These are phyloP conservation scores for Scaptomyza graminum DNA, from an alignment of 1,140 invertebrate species.

Conservation along the genomic window DNA sequence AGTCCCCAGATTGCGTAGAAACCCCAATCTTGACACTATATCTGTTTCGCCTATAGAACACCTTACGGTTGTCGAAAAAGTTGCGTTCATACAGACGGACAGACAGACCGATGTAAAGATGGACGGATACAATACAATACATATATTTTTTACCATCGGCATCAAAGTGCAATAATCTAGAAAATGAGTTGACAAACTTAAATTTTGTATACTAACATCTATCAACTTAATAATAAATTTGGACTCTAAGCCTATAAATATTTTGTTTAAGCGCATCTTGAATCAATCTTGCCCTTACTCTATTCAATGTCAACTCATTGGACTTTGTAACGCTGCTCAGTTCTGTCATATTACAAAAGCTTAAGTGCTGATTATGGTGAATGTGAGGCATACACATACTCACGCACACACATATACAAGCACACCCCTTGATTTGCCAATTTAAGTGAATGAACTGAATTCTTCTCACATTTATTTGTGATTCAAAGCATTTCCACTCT, in stretches of 20 bases:
- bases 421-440: conserved; percentile 67
- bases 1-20: too few species aligned
- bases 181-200: too few species aligned
- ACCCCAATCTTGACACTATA: too few species aligned
- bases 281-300: conserved; percentile 14
- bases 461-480: conserved; percentile 74
- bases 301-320: conserved; percentile 55
- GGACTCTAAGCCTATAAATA: conserved; percentile 19
- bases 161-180: too few species aligned
- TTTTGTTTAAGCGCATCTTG: conserved; percentile 7
- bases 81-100: too few species aligned
- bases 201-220: too few species aligned
- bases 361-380: conserved; percentile 53
- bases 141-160: too few species aligned
- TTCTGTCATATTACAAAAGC: conserved; percentile 39
- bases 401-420: conserved; percentile 6
- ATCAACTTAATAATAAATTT: too few species aligned
- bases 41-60: too few species aligned
- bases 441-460: conserved; percentile 70
- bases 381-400: conserved; percentile 18
- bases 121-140: too few species aligned
- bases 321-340: conserved; percentile 58
- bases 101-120: too few species aligned
- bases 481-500: conserved; percentile 24
- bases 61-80: too few species aligned